A percentile compares a stretch with the other conserved stretches of the same genome.
Conservation (phyloP, 2,888 invertebrate species). For the Elysia crispata region DNA sequence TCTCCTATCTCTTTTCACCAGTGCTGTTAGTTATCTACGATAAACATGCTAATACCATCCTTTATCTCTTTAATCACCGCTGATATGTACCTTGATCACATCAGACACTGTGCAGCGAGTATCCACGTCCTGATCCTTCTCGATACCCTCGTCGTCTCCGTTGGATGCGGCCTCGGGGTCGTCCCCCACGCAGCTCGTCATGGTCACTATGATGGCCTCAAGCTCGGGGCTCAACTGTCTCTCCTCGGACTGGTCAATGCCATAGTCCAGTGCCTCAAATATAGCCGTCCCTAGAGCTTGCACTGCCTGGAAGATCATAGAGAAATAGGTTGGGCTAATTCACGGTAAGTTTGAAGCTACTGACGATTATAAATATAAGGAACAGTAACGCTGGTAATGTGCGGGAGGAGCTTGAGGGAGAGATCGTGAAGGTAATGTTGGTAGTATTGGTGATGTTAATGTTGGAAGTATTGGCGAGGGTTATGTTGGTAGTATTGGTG, state of each 20-base stretch:
- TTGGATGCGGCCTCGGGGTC: constrained; percentile 88
- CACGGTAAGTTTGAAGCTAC: background rate
- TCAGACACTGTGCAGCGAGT: constrained; percentile 79
- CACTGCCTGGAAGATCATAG: constrained; percentile 87
- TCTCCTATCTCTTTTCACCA: no score
- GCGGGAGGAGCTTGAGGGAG: background rate
- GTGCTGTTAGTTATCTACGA: no score
- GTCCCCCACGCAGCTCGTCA: constrained; percentile 85
- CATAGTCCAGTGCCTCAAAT: constrained; percentile 93
- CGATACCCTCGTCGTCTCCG: constrained; percentile 81
- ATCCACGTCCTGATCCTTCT: constrained; percentile 79
- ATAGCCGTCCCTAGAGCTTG: constrained; percentile 89
- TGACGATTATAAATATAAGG: background rate
- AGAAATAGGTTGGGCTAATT: no score
- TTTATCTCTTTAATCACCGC: no score
- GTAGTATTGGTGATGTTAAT: background rate
- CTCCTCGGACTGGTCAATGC: constrained; percentile 90
- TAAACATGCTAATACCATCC: no score
- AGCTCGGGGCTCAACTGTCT: constrained; percentile 90
- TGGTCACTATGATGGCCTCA: constrained; percentile 89
- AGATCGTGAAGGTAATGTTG: background rate
- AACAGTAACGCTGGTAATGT: background rate
- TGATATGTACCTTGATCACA: constrained; percentile 82
- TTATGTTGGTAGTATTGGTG: background rate
- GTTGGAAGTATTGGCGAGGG: background rate